Base-by-base conservation (phyloP, 2,888 invertebrate genomes). In the Agrochola litura region DNA sequence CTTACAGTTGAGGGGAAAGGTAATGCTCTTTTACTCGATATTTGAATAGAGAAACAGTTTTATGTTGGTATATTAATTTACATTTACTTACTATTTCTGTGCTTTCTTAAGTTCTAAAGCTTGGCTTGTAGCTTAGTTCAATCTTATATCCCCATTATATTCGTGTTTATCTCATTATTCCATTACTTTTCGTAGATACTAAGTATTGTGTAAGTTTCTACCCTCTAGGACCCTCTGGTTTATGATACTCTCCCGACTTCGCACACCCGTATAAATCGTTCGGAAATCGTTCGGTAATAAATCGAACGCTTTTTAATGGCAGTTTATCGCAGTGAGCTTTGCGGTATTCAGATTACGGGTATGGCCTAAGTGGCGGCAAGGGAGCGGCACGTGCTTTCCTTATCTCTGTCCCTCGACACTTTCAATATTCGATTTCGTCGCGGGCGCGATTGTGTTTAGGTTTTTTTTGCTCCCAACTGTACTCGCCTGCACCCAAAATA, bases 261-360 rank as follows among this genome's bases (percentile, higher is more conserved):
- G 87, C 87, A 83, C 90, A 87, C 86, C 88, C 86, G 89, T 90
- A 93, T 94, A 94, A 94, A 94, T 96, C 94, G 94, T 94, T 93
- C 92, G 94, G 93, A 94, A 96, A 96, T 96, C 96, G 95, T 95
- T 95, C 90, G 89, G 95, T 95, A 96, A 96, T 96, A 96, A 96
- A 96, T 96, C 96, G 96, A 96, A 96, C 92, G 95, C 95, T 95
- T 96, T 96, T 96, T 96, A 96, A 96, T 96, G 96, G 96, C 94
- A 93, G 95, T 96, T 96, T 96, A 96, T 96, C 96, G 94, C 87
- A 93, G 94, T 96, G 94, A 95, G 96, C 96, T 95, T 95, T 95
- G 95, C 94, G 95, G 96, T 95, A 95, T 96, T 96, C 96, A 95
- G 96, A 96, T 96, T 96, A 95, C 95, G 91, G 90, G 92, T 89